Evolutionary conservation across 1,140 invertebrate species (phyloP).

Genomic region (Heliconius hewitsoni): DNA sequence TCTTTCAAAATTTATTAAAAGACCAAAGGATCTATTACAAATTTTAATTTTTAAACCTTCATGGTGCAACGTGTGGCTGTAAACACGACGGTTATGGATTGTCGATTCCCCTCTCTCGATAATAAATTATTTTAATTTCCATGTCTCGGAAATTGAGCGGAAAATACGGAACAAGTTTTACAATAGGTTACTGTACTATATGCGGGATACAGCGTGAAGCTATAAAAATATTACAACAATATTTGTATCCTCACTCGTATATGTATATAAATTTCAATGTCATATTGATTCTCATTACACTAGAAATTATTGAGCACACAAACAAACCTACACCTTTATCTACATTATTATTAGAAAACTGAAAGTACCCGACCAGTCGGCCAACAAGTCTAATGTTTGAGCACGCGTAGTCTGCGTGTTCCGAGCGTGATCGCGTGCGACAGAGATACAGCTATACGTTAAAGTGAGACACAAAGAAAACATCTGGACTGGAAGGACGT

Average conservation of each 20-base stretch:
- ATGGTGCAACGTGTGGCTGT: too few species aligned
- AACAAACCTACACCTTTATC: not conserved
- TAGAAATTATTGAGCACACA: not conserved
- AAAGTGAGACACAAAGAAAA: conserved; percentile 60
- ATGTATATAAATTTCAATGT: not conserved
- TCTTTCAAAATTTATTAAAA: too few species aligned
- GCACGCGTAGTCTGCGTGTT: conserved; percentile 56
- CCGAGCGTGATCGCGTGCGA: conserved; percentile 40
- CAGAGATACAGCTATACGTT: conserved; percentile 42
- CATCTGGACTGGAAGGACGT: conserved; percentile 50
- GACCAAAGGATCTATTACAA: too few species aligned
- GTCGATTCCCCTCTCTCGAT: too few species aligned
- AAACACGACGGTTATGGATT: too few species aligned
- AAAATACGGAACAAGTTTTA: too few species aligned
- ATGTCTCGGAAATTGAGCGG: too few species aligned
- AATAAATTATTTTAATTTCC: too few species aligned
- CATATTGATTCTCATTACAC: not conserved
- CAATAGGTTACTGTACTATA: too few species aligned
- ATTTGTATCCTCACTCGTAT: not conserved
- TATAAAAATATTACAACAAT: not conserved
- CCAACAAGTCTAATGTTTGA: conserved; percentile 39
- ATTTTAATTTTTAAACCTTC: too few species aligned
- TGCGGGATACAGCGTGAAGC: too few species aligned
- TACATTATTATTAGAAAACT: conserved; percentile 10
- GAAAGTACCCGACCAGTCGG: conserved; percentile 37